Evolutionary conservation across 2,888 invertebrate genomes (phyloP).

Genomic region (Operophtera brumata): DNA sequence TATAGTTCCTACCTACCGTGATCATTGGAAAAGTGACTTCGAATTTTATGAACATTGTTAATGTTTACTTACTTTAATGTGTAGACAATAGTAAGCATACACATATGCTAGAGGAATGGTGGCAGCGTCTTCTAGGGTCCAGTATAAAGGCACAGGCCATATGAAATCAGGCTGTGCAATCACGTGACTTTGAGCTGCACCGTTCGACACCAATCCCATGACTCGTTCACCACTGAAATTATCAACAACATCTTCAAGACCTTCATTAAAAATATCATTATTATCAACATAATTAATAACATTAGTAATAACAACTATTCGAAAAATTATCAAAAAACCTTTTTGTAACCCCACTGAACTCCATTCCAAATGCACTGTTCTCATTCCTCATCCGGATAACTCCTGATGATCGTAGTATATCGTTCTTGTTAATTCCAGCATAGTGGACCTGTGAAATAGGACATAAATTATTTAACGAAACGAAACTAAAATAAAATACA

Average conservation of each 20-base stretch:
- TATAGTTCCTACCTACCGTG: too few species aligned
- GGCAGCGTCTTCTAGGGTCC: conserved; percentile 85
- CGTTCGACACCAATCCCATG: conserved; percentile 81
- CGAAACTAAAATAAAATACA: background rate
- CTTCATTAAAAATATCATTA: background rate
- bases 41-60: too few species aligned
- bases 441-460: conserved; percentile 42
- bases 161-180: conserved; percentile 68
- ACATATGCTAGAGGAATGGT: conserved; percentile 87
- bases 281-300: too few species aligned
- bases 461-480: too few species aligned
- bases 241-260: background rate
- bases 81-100: conserved; percentile 61
- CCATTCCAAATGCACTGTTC: conserved; percentile 49
- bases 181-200: conserved; percentile 80
- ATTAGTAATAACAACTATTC: too few species aligned
- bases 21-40: too few species aligned
- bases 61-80: background rate
- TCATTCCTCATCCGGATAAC: conserved; percentile 23
- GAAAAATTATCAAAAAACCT: conserved; percentile 34
- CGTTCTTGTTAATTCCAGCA: conserved; percentile 42
- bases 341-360: conserved; percentile 58
- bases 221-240: conserved; percentile 74
- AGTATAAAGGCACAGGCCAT: conserved; percentile 84
- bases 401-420: conserved; percentile 45